Conservation (phyloP, 2,113 vertebrate species). For the Poeciliopsis retropinna region DNA sequence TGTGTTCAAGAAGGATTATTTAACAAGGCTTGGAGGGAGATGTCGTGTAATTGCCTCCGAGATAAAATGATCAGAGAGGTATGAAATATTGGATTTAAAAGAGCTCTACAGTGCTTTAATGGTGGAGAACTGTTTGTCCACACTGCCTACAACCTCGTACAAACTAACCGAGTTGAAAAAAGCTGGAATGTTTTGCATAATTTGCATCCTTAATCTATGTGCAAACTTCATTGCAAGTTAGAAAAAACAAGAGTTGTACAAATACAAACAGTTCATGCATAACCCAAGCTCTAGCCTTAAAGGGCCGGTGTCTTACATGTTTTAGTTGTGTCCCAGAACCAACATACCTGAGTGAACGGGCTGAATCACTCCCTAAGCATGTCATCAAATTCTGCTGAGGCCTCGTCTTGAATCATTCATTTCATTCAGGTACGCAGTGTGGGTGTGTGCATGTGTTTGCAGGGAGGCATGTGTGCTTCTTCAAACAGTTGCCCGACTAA, state of each 20-base stretch:
- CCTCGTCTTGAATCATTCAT: not conserved
- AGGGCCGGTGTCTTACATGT: not conserved
- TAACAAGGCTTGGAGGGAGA: not conserved
- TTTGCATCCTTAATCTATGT: not conserved
- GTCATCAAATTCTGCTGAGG: not conserved
- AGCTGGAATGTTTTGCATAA: too few relatives aligned
- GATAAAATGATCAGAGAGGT: not conserved
- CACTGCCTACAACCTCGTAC: not conserved
- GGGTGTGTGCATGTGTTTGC: not conserved
- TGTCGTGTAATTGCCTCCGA: not conserved
- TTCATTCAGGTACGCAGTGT: not conserved
- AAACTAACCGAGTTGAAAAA: not conserved
- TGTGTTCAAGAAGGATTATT: not conserved
- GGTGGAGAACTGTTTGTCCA: too few relatives aligned
- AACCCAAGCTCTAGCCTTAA: not conserved
- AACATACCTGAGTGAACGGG: not conserved
- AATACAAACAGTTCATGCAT: too few relatives aligned
- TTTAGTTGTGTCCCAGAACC: not conserved
- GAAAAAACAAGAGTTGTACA: not conserved
- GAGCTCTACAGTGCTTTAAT: not conserved
- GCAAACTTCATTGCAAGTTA: not conserved
- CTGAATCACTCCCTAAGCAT: not conserved
- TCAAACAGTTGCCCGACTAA: slow-evolving; percentile 56
- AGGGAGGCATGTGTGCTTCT: not conserved
- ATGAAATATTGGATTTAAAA: not conserved